Percentiles rank a stretch among this genome's conserved stretches.
phyloP scores from a whole-genome alignment of 2,797 vertebrate species.

The Sebastiscus albofasciatus region DNA sequence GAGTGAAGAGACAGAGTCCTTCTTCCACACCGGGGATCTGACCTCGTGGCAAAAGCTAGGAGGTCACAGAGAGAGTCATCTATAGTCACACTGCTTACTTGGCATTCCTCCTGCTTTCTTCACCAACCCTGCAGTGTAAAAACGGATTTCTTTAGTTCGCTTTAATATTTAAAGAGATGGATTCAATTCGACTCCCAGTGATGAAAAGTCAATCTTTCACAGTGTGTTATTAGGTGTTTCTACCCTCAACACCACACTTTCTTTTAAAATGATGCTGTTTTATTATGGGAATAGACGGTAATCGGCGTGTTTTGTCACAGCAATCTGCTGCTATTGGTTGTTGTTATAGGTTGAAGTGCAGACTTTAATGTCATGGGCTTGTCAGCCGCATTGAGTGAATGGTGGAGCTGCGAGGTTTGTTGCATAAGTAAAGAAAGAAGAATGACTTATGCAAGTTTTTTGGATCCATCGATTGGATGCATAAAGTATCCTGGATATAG shows the following conservation, averaged over 20 bases:
- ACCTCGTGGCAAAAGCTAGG: constrained; percentile 40
- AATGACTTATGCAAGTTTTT: not conserved
- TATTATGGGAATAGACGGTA: not conserved
- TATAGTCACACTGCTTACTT: constrained; percentile 34
- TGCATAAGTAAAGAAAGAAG: constrained; percentile 1
- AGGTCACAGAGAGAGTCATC: constrained; percentile 30
- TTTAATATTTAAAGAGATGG: constrained; percentile 38
- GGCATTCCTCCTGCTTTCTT: not conserved
- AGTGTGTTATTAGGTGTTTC: not conserved
- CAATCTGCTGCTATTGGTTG: not conserved
- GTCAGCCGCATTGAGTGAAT: not conserved
- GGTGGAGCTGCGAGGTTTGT: not conserved
- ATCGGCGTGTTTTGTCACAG: not conserved
- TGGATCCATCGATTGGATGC: no score
- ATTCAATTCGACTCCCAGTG: not conserved
- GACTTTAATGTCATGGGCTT: constrained; percentile 26
- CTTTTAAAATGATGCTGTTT: not conserved
- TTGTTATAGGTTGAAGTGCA: constrained; percentile 8
- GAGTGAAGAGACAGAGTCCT: constrained; percentile 36
- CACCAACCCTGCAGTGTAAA: not conserved
- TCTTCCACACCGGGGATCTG: constrained; percentile 51
- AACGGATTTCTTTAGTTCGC: not conserved
- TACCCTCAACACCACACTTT: not conserved
- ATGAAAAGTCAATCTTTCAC: not conserved
- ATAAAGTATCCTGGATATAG: no score